These are phyloP conservation scores for Mesorhabditis belari DNA, from an alignment of 2,888 invertebrate genomes.

Conservation along the genomic window DNA sequence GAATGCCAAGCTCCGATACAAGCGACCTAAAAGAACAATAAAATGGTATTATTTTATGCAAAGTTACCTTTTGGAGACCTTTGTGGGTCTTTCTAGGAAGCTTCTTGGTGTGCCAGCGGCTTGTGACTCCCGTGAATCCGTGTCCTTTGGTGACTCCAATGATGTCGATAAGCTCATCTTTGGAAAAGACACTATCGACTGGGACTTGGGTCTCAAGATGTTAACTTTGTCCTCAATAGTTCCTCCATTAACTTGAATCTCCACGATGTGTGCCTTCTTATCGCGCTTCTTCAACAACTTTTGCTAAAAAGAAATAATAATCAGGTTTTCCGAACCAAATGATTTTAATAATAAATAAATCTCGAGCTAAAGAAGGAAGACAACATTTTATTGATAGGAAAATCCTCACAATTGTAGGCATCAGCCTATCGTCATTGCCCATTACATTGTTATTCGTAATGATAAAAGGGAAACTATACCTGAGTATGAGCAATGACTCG, in stretches of 20 bases:
- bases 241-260: conserved; percentile 96
- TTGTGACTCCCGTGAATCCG: conserved; percentile 98
- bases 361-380: too few species aligned
- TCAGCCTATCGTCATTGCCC: too few species aligned
- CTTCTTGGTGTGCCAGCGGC: conserved; percentile 99
- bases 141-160: conserved; percentile 99
- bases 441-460: too few species aligned
- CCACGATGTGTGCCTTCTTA: conserved; percentile 99
- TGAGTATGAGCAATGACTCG: conserved; percentile 95
- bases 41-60: conserved; percentile 71
- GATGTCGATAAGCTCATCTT: conserved; percentile 97
- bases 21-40: conserved; percentile 72
- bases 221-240: conserved; percentile 87
- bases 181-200: conserved; percentile 87
- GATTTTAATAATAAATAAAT: conserved; percentile 13
- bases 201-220: conserved; percentile 78
- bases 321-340: conserved; percentile 91
- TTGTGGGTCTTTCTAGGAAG: conserved; percentile 98
- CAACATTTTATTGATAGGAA: too few species aligned
- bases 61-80: conserved; percentile 66
- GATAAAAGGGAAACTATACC: conserved; percentile 92
- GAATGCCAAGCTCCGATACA: conserved; percentile 99
- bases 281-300: conserved; percentile 92
- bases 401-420: too few species aligned
- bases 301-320: conserved; percentile 83